phyloP scores from a whole-genome alignment of 2,888 invertebrate species.

The Lacanobia wlatinum region DNA sequence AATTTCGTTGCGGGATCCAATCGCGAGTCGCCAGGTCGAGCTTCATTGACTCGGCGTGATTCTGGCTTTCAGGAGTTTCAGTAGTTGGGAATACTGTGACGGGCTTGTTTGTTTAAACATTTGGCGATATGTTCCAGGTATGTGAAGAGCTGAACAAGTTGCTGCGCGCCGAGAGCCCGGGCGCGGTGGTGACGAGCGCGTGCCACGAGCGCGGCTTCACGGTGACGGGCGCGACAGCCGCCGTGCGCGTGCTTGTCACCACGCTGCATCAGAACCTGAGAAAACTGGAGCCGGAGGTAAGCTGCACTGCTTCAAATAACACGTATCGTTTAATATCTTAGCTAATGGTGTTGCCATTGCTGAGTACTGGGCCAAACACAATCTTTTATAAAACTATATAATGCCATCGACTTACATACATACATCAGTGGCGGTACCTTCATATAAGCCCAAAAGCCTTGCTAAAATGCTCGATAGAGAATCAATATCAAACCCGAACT shows the following conservation, averaged over 20 bases:
- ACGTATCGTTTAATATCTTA: no score
- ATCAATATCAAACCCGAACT: no score
- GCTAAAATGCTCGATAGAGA: no score
- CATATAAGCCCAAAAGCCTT: no score
- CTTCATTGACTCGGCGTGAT: no score
- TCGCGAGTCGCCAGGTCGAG: no score
- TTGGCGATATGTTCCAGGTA: constrained; percentile 81
- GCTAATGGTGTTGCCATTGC: background rate
- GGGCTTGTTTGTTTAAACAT: background rate
- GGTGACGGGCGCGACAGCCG: constrained; percentile 95
- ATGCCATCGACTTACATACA: no score
- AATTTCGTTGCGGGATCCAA: no score
- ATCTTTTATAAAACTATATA: no score
- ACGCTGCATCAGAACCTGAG: constrained; percentile 98
- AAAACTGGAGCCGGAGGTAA: constrained; percentile 96
- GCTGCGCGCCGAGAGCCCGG: constrained; percentile 77
- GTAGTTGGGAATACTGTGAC: no score
- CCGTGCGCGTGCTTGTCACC: constrained; percentile 97
- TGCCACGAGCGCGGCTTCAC: constrained; percentile 94
- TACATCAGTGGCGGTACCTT: no score
- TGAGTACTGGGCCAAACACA: background rate
- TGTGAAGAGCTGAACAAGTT: constrained; percentile 95
- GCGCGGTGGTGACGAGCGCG: constrained; percentile 73
- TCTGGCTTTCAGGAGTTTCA: no score
- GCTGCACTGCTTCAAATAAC: constrained; percentile 4